Evolutionary conservation across 2,113 vertebrate species (phyloP).

Genomic region (Rhabdornis inornatus): DNA sequence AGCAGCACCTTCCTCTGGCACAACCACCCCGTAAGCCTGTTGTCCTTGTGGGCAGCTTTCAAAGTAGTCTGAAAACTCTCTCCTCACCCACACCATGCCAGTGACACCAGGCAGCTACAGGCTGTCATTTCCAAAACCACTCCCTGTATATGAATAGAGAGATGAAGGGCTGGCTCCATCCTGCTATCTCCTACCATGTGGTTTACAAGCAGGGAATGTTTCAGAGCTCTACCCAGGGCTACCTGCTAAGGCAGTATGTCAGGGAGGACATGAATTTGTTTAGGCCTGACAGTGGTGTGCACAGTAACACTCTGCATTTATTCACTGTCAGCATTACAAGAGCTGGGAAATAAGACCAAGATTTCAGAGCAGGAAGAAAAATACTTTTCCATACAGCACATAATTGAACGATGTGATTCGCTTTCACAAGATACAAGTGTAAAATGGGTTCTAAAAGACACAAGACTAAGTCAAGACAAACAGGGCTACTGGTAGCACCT

Average conservation of each 20-base stretch:
- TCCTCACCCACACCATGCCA: background rate
- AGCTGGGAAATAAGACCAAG: background rate
- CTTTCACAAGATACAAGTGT: background rate
- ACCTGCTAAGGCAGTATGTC: background rate
- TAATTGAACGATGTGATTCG: background rate
- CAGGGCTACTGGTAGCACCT: background rate
- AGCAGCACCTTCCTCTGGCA: slow-evolving; percentile 66
- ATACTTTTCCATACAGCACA: background rate
- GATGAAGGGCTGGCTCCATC: background rate
- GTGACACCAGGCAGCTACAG: background rate
- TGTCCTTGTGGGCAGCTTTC: background rate
- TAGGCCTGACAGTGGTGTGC: background rate
- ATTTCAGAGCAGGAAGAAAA: background rate
- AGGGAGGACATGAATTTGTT: background rate
- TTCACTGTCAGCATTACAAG: background rate
- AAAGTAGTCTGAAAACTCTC: background rate
- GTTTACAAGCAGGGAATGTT: background rate
- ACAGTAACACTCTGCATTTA: background rate
- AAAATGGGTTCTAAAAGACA: background rate
- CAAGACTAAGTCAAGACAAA: background rate
- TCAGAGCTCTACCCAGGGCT: background rate
- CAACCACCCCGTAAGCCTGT: slow-evolving; percentile 75
- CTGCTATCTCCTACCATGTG: background rate
- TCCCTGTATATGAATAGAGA: background rate
- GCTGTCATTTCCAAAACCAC: background rate